These are phyloP conservation scores for Actinia equina DNA, from an alignment of 64 coral and sea anemone genomes.

Conservation along the genomic window DNA sequence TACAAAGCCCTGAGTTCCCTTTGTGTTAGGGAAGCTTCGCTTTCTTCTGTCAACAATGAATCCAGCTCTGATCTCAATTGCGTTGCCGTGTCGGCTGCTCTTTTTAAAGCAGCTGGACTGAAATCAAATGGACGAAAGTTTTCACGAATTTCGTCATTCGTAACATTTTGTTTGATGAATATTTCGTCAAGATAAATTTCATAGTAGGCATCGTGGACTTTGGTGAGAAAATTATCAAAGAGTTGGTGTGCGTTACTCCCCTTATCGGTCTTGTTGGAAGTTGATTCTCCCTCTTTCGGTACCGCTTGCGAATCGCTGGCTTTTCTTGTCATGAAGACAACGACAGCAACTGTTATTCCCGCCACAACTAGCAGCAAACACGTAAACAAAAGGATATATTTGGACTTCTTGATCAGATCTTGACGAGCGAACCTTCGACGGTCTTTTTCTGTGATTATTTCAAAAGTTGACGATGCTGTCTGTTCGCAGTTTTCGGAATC, in stretches of 20 bases:
- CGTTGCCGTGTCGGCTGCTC: constrained; percentile 23
- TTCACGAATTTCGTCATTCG: constrained; percentile 16
- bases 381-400: background rate
- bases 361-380: background rate
- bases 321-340: background rate
- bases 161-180: constrained; percentile 35
- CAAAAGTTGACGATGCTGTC: background rate
- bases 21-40: constrained; percentile 27
- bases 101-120: constrained; percentile 25
- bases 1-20: constrained; percentile 49
- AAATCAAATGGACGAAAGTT: constrained; percentile 57
- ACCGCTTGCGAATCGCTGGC: background rate
- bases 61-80: constrained; percentile 38
- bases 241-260: background rate
- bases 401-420: background rate
- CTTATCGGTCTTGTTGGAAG: background rate
- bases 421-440: background rate
- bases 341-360: background rate
- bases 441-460: background rate
- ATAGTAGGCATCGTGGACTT: constrained; percentile 59
- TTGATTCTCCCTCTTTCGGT: background rate
- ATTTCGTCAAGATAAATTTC: constrained; percentile 46
- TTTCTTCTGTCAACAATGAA: background rate
- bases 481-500: background rate
- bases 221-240: constrained; percentile 23